phyloP scores from a whole-genome alignment of 1,140 invertebrate genomes.

The Nomia melanderi region DNA sequence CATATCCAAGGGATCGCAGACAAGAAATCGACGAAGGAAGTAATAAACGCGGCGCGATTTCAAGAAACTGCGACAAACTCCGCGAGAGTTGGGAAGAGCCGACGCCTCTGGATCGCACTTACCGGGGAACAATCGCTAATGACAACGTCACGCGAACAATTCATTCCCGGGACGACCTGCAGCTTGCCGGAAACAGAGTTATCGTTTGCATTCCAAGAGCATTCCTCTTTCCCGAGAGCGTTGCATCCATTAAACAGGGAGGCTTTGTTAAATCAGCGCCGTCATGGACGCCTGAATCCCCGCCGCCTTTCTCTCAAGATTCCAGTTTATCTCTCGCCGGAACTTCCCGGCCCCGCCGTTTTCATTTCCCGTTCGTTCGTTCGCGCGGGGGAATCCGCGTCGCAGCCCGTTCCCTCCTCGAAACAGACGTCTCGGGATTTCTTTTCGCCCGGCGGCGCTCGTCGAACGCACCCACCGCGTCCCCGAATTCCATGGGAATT shows the following conservation, averaged over 20 bases:
- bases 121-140: constrained; percentile 1
- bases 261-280: constrained; percentile 57
- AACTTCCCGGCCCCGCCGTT: background rate
- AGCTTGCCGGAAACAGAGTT: constrained; percentile 32
- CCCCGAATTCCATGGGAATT: constrained; percentile 12
- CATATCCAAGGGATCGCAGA: no score
- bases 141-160: constrained; percentile 5
- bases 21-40: no score
- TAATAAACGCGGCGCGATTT: background rate
- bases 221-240: constrained; percentile 24
- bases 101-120: background rate
- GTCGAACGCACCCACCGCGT: background rate
- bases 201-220: constrained; percentile 46
- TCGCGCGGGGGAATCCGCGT: background rate
- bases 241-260: constrained; percentile 45
- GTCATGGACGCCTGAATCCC: constrained; percentile 27
- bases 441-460: background rate
- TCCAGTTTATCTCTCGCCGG: constrained; percentile 34
- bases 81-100: background rate
- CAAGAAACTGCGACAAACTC: background rate
- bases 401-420: no score
- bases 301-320: constrained; percentile 39
- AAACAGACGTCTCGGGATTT: background rate
- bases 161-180: background rate
- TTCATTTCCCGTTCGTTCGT: background rate